Percentiles rank a stretch among this genome's conserved stretches.
These are phyloP conservation scores for Lumbricus terrestris DNA, from an alignment of 2,888 invertebrate genomes.

Conservation along the genomic window DNA sequence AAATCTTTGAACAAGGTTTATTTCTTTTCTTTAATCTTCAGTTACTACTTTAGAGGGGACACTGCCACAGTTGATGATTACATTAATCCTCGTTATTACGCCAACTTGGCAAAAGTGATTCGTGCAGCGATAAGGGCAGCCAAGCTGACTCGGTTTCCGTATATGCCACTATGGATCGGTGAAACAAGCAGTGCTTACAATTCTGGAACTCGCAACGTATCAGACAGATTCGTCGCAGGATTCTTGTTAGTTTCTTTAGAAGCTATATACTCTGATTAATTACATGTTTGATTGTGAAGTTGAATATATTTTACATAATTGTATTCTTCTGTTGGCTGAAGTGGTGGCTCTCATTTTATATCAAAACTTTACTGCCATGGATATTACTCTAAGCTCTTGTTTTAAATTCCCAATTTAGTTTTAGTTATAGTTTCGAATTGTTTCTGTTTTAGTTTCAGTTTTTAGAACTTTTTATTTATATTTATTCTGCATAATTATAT, in stretches of 20 bases:
- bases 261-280: not conserved
- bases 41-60: slow-evolving; percentile 66
- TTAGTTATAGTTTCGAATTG: no score
- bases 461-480: no score
- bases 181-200: slow-evolving; percentile 75
- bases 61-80: slow-evolving; percentile 24
- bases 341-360: not conserved
- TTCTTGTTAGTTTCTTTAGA: slow-evolving; percentile 66
- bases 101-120: slow-evolving; percentile 62
- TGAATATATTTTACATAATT: not conserved
- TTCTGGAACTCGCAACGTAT: slow-evolving; percentile 71
- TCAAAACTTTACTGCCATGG: not conserved
- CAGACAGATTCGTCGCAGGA: slow-evolving; percentile 68
- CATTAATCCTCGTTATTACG: slow-evolving; percentile 66
- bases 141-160: slow-evolving; percentile 43
- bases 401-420: no score
- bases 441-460: no score
- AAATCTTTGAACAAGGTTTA: not conserved
- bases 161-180: slow-evolving; percentile 64
- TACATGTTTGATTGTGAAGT: not conserved
- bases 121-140: not conserved
- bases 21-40: slow-evolving; percentile 63
- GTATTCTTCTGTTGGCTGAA: not conserved
- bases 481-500: no score
- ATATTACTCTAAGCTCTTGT: no score